Base-by-base conservation (phyloP, 1,140 invertebrate species). In the Medauroidea extradentata region DNA sequence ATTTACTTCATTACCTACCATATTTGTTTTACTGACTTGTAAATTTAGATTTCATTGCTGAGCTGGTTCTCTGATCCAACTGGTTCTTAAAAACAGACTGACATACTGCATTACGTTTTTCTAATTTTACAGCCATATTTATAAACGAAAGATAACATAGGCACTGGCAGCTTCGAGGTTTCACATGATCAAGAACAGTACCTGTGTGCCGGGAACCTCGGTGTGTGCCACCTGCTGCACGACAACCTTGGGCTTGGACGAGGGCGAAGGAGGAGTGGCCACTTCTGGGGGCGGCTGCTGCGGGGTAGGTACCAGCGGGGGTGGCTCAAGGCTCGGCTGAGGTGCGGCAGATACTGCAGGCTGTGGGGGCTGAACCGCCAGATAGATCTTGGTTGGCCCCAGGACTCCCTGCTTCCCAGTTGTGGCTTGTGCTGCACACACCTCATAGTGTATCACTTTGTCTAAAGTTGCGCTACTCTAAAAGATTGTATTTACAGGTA, bases 331-430 rank as follows among this genome's bases (percentile, higher is more conserved):
- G 41, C 9, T 52, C 34, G 8, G 39, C 66, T 38, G 64, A 13
- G 1, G 58, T 46, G 39, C 59, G 55, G 2, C 69, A 49, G 53
- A 65, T 13, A 27, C 25, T 25, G 42, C 1, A 9, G 42, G 44
- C 11, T 27, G 56, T 39, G 56, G 56, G 14, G 88, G 89, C 72
- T 91, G 89, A 39, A 92, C 88, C 1, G 89, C 89, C 29, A 92
- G 67, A 70, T 91, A 91, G 63, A 92, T 89, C 76, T 91, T 91
- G 5, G 89, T 89, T 4, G 90, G 89, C 14, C 89, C 89, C 46
- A 91, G 71, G 60, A 90, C 87, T 16, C 88, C 88, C 70, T 90
- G 85, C 67, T 90, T 91, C 13, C 89, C 89, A 14, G 86, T 88
- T 1, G 85, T 83, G 65, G 87, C 87, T 85, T 90, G 88, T 9